phyloP scores from a whole-genome alignment of 1,140 invertebrate genomes.

The Nylanderia fulva region DNA sequence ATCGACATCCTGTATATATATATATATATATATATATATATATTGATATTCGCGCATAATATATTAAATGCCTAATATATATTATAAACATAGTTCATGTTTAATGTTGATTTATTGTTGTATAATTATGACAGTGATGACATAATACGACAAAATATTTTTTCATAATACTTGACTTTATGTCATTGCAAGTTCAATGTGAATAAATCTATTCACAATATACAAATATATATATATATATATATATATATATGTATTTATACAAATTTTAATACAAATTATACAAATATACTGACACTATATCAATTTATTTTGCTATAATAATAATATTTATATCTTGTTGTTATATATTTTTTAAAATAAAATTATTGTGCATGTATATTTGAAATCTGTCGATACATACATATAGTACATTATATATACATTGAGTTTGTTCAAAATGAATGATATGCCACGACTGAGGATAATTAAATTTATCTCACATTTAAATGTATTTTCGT shows the following conservation, averaged over 20 bases:
- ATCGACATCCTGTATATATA: background rate
- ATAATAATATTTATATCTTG: background rate
- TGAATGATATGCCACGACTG: constrained; percentile 12
- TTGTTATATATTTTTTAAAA: constrained; percentile 3
- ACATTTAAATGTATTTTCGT: constrained; percentile 38
- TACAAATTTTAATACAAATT: no score
- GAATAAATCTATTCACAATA: no score
- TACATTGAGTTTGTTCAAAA: constrained; percentile 16
- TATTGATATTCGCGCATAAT: background rate
- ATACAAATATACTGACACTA: no score
- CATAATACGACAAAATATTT: no score
- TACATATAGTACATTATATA: no score
- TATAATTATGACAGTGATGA: no score
- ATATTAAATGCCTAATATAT: background rate
- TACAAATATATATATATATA: no score
- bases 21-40: background rate
- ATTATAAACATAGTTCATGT: background rate
- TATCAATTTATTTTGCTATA: background rate
- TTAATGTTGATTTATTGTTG: no score
- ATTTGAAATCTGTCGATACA: constrained; percentile 7
- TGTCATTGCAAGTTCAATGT: no score
- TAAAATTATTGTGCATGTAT: background rate
- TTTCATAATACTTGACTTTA: background rate
- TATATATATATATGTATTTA: no score
- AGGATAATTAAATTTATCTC: constrained; percentile 52